These are phyloP conservation scores for Brachypterus glaber DNA, from an alignment of 2,888 invertebrate species.

Conservation along the genomic window DNA sequence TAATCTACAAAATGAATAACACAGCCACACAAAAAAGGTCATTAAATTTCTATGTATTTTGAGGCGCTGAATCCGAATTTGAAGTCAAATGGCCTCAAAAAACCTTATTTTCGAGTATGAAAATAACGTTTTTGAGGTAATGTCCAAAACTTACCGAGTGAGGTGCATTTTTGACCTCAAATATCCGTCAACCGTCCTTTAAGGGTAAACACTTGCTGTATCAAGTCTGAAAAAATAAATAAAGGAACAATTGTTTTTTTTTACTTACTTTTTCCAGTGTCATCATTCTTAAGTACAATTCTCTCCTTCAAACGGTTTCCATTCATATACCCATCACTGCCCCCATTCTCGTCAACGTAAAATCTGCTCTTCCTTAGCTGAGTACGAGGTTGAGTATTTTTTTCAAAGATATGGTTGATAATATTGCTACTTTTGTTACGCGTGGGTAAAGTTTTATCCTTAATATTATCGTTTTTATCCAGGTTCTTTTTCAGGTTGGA, in stretches of 20 bases:
- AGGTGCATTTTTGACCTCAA: no score
- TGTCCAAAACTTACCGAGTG: no score
- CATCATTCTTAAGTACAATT: constrained; percentile 16
- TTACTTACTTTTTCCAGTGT: constrained; percentile 25
- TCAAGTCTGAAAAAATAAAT: no score
- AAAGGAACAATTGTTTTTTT: constrained; percentile 1
- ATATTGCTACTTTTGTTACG: constrained; percentile 50
- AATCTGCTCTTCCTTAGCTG: constrained; percentile 19
- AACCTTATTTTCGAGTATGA: no score
- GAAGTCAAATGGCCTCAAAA: no score
- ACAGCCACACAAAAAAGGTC: no score
- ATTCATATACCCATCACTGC: constrained; percentile 11
- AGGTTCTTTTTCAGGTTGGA: constrained; percentile 27
- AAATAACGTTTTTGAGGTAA: no score
- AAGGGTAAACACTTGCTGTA: no score
- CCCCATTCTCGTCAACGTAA: constrained; percentile 17
- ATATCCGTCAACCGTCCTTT: no score
- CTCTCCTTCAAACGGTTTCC: constrained; percentile 16
- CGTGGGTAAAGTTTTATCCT: constrained; percentile 22
- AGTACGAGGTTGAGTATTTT: background rate
- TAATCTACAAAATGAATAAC: no score
- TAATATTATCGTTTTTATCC: constrained; percentile 27
- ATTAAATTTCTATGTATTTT: no score
- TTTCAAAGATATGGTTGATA: constrained; percentile 44
- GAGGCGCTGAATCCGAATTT: no score